Evolutionary conservation across 2,888 invertebrate species (phyloP).

Genomic region (Ernsta delagoae): DNA sequence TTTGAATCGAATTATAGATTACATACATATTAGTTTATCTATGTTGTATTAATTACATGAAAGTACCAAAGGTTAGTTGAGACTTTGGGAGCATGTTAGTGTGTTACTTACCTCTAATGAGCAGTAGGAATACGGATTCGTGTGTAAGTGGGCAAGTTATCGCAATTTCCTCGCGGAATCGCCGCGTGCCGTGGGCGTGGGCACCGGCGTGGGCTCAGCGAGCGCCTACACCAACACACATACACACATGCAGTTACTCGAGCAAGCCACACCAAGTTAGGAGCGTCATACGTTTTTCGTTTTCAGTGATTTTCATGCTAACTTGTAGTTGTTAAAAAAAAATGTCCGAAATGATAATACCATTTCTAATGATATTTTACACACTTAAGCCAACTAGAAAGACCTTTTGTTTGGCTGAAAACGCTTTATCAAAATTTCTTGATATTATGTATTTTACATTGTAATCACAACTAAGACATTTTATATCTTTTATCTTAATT

Average conservation of each 20-base stretch:
- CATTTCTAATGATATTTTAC: too few relatives aligned
- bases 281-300: too few relatives aligned
- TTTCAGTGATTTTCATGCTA: too few relatives aligned
- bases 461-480: too few relatives aligned
- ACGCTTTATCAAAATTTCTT: too few relatives aligned
- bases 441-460: too few relatives aligned
- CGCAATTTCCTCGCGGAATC: conserved; percentile 71
- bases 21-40: background rate
- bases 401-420: too few relatives aligned
- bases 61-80: background rate
- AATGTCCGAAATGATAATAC: too few relatives aligned
- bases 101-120: conserved; percentile 53
- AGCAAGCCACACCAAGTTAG: conserved; percentile 24
- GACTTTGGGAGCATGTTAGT: background rate
- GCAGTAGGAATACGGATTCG: conserved; percentile 45
- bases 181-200: conserved; percentile 69
- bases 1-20: too few relatives aligned
- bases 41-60: background rate
- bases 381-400: too few relatives aligned
- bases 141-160: conserved; percentile 58
- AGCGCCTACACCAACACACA: conserved; percentile 56
- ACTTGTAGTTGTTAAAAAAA: too few relatives aligned
- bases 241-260: conserved; percentile 44
- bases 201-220: conserved; percentile 60
- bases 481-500: too few relatives aligned